phyloP scores from a whole-genome alignment of 2,797 vertebrate species.

The Lepus oiostolus region DNA sequence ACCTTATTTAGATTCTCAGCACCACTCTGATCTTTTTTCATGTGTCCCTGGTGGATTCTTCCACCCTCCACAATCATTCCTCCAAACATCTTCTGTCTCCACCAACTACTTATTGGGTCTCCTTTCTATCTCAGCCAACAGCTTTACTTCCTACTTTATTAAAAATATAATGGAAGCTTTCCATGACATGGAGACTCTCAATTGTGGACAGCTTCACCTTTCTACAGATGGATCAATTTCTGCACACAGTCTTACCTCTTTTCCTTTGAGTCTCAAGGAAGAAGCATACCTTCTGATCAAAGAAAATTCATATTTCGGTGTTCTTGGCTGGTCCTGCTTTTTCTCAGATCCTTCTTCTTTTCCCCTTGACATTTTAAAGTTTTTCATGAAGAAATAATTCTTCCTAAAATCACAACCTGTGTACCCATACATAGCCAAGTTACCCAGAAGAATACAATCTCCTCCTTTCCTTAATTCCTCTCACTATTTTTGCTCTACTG shows the following conservation, averaged over 20 bases:
- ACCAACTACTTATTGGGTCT: neutral
- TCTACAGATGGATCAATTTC: neutral
- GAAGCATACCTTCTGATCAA: neutral
- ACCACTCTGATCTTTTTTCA: neutral
- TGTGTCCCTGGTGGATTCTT: neutral
- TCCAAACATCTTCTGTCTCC: neutral
- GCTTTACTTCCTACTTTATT: neutral
- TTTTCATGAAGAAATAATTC: neutral
- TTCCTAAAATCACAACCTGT: neutral
- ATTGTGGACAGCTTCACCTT: neutral
- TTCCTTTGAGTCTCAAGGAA: neutral
- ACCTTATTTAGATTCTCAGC: neutral
- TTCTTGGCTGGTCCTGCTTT: neutral
- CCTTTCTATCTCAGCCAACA: constrained; percentile 1
- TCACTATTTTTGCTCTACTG: neutral
- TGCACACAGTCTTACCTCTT: neutral
- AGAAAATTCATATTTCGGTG: neutral
- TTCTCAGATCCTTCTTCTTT: neutral
- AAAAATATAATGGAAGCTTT: constrained; percentile 2
- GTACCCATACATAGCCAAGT: neutral
- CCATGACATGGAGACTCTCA: neutral
- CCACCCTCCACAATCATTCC: neutral
- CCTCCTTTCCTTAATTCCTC: neutral
- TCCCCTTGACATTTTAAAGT: neutral
- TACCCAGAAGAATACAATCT: neutral